phyloP scores from a whole-genome alignment of 2,888 invertebrate species.

The Eremobia ochroleuca region DNA sequence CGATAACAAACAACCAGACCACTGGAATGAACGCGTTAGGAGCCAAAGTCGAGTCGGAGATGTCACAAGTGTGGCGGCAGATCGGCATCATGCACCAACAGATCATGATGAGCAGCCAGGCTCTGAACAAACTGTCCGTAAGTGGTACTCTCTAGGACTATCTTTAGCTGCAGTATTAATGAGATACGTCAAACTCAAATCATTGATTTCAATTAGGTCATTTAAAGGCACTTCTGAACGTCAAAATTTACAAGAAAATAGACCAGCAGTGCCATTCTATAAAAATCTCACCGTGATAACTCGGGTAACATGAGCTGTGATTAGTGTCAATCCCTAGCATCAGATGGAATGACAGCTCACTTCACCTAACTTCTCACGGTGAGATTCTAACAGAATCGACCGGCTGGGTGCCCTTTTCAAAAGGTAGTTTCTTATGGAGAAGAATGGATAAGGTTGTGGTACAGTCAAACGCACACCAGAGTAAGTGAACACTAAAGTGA shows the following conservation, averaged over 20 bases:
- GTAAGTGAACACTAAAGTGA: too few relatives aligned
- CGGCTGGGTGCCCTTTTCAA: background rate
- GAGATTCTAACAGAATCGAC: too few relatives aligned
- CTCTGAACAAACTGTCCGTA: conserved; percentile 93
- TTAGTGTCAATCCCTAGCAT: too few relatives aligned
- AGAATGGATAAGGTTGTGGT: background rate
- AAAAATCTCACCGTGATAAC: too few relatives aligned
- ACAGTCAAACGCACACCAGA: too few relatives aligned
- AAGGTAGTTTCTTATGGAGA: background rate
- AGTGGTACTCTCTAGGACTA: conserved; percentile 50
- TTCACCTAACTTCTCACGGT: too few relatives aligned
- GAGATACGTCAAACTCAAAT: background rate
- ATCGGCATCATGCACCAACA: conserved; percentile 97
- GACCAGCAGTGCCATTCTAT: too few relatives aligned
- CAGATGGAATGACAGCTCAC: too few relatives aligned
- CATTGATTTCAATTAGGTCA: background rate
- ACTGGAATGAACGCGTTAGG: conserved; percentile 94
- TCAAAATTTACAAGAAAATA: background rate
- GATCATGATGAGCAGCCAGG: conserved; percentile 94
- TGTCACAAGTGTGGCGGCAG: conserved; percentile 97
- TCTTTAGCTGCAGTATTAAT: background rate
- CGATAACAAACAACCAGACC: conserved; percentile 94
- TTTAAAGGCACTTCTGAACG: background rate
- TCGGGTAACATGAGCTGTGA: too few relatives aligned
- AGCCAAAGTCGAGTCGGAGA: conserved; percentile 94